Conservation (phyloP, 2,888 invertebrate genomes). For the Dastarcus helophoroides region DNA sequence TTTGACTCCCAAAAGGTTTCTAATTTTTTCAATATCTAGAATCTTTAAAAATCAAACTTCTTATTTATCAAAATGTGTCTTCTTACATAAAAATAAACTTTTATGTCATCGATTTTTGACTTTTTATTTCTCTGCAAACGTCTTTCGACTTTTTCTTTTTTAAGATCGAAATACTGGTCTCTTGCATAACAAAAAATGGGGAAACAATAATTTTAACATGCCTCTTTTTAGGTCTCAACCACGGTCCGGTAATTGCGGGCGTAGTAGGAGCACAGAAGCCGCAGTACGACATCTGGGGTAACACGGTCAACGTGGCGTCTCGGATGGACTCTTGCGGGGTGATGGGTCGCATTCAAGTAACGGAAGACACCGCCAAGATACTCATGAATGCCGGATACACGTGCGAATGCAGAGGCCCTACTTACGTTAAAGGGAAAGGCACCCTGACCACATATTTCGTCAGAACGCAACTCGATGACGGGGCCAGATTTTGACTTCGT, state of each 20-base stretch:
- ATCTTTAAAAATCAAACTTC: no score
- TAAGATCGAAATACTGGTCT: no score
- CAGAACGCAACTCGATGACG: constrained; percentile 68
- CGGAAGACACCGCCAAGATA: constrained; percentile 71
- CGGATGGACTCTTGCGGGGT: constrained; percentile 94
- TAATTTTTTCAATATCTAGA: no score
- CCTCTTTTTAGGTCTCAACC: constrained; percentile 56
- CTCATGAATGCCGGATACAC: constrained; percentile 76
- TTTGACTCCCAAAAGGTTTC: no score
- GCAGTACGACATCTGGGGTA: constrained; percentile 98
- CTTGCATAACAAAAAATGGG: no score
- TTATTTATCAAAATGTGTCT: no score
- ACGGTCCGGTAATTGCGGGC: constrained; percentile 90
- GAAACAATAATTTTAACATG: no score
- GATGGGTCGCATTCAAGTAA: constrained; percentile 77
- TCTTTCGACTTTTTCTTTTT: no score
- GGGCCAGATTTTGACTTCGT: no score
- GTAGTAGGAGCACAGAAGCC: constrained; percentile 97
- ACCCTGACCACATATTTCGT: constrained; percentile 83
- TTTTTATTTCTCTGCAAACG: no score
- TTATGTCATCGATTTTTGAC: no score
- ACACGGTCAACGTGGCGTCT: constrained; percentile 95
- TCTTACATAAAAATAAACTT: no score
- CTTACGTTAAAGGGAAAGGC: constrained; percentile 91
- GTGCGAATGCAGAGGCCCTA: constrained; percentile 84